These are phyloP conservation scores for Lomographa bimaculata DNA, from an alignment of 2,888 invertebrate species.

Conservation along the genomic window DNA sequence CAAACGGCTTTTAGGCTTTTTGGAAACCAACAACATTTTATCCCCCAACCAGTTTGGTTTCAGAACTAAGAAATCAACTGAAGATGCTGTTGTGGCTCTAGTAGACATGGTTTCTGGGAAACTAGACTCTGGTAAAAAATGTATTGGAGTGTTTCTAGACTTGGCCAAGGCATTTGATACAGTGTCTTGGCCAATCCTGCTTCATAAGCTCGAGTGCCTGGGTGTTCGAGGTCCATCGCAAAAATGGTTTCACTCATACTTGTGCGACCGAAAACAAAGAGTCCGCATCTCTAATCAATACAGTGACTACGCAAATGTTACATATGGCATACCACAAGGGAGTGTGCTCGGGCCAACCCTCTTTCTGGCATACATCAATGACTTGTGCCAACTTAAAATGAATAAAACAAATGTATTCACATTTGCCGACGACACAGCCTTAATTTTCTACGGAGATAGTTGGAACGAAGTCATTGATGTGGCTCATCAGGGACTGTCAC, in stretches of 20 bases:
- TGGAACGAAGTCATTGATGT: constrained; percentile 6
- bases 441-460: constrained; percentile 13
- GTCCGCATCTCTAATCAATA: background rate
- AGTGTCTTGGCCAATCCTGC: constrained; percentile 16
- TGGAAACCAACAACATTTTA: no score
- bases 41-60: no score
- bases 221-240: constrained; percentile 14
- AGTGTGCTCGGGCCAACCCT: constrained; percentile 9
- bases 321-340: constrained; percentile 13
- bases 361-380: constrained; percentile 17
- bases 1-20: no score
- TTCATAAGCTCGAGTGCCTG: constrained; percentile 16
- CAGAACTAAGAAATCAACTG: no score
- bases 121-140: no score
- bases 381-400: constrained; percentile 10
- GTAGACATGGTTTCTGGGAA: no score
- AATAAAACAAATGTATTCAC: constrained; percentile 8
- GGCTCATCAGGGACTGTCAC: constrained; percentile 6
- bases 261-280: constrained; percentile 14
- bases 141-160: constrained; percentile 19
- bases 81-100: no score
- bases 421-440: constrained; percentile 17
- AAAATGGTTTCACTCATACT: constrained; percentile 19
- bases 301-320: constrained; percentile 6
- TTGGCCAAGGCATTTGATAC: constrained; percentile 23